These are phyloP conservation scores for Amphimedon queenslandica DNA, from an alignment of 37 sponge, comb jelly and placozoan species.

Conservation along the genomic window DNA sequence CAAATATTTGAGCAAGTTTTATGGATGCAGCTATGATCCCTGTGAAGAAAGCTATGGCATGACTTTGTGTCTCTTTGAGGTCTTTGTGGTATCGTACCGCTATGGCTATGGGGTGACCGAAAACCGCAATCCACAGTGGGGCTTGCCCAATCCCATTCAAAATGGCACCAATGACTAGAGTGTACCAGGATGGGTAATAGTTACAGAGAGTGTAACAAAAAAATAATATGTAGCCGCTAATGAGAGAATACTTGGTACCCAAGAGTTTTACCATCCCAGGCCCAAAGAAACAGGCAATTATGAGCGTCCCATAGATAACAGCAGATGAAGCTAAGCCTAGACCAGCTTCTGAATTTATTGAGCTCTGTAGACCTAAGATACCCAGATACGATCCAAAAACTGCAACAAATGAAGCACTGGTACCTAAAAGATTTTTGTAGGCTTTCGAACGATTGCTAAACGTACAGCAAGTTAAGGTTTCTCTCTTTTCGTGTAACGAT, in stretches of 20 bases:
- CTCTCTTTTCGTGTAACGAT: background rate
- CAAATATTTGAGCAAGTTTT: constrained; percentile 18
- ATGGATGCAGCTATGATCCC: constrained; percentile 23
- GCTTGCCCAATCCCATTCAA: constrained; percentile 45
- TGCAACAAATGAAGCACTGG: constrained; percentile 22
- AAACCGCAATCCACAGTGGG: constrained; percentile 48
- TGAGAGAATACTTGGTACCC: constrained; percentile 32
- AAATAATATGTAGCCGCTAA: constrained; percentile 20
- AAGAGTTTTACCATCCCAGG: constrained; percentile 24
- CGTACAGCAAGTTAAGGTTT: background rate
- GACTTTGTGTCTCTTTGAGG: background rate
- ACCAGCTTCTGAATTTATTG: constrained; percentile 32
- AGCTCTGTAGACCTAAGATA: constrained; percentile 53
- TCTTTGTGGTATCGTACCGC: constrained; percentile 9
- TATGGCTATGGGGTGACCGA: constrained; percentile 11
- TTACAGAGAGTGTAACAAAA: constrained; percentile 36
- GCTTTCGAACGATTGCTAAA: background rate
- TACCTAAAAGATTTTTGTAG: constrained; percentile 28
- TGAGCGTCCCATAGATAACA: constrained; percentile 29
- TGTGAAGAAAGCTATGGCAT: constrained; percentile 13
- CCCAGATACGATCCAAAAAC: constrained; percentile 35
- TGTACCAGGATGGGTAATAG: constrained; percentile 71
- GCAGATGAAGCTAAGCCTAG: constrained; percentile 35
- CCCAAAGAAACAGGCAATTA: constrained; percentile 24
- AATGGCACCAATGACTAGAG: constrained; percentile 49